phyloP scores from a whole-genome alignment of 1,140 invertebrate genomes.

The Cydia strobilella region DNA sequence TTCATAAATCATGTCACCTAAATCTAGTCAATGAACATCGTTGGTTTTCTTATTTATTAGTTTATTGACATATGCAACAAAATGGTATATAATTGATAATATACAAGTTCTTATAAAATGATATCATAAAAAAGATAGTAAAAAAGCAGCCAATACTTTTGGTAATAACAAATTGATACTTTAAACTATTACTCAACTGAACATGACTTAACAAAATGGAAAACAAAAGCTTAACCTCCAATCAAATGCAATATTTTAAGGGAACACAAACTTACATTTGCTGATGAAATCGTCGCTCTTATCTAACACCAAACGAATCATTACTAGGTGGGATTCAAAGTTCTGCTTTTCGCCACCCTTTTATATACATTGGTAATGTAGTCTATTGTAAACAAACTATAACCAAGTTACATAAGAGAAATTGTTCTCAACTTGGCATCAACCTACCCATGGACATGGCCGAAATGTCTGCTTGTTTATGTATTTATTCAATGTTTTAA shows the following conservation, averaged over 20 bases:
- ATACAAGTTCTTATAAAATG: background rate
- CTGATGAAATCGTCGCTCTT: background rate
- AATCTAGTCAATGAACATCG: background rate
- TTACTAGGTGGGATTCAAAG: background rate
- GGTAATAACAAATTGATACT: background rate
- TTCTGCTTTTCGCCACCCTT: background rate
- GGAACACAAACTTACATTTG: conserved; percentile 4
- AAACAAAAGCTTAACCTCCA: conserved; percentile 1
- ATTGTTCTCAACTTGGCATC: conserved; percentile 65
- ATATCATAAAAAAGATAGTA: background rate
- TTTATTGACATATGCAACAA: background rate
- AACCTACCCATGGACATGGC: conserved; percentile 53
- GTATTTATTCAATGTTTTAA: conserved; percentile 52
- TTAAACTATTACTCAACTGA: background rate
- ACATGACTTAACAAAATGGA: conserved; percentile 5
- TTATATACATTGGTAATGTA: background rate
- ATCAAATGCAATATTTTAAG: background rate
- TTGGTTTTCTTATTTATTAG: background rate
- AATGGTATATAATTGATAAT: background rate
- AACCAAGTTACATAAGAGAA: conserved; percentile 38
- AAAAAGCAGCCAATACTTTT: background rate
- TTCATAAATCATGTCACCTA: background rate
- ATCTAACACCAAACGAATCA: background rate
- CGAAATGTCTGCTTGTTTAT: conserved; percentile 45
- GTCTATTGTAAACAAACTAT: conserved; percentile 30